phyloP scores from a whole-genome alignment of 2,888 invertebrate genomes.

The Brachylomia viminalis region DNA sequence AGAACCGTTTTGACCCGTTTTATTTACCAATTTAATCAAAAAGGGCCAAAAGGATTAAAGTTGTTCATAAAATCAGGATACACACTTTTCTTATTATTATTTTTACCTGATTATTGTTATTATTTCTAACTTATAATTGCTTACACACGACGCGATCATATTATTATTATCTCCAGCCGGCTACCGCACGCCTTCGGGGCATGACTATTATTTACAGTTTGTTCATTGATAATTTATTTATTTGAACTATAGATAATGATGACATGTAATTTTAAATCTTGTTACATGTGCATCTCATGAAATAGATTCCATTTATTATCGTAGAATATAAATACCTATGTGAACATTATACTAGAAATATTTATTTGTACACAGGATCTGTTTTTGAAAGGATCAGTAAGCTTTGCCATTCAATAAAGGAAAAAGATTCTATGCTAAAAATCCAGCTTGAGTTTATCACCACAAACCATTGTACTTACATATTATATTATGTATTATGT shows the following conservation, averaged over 20 bases:
- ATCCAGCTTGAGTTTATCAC: too few species aligned
- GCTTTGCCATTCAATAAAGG: background rate
- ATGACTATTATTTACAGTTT: constrained; percentile 56
- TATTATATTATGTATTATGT: too few species aligned
- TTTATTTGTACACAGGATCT: too few species aligned
- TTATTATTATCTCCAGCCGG: constrained; percentile 35
- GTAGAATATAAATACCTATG: too few species aligned
- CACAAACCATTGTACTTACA: too few species aligned
- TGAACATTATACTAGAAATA: too few species aligned
- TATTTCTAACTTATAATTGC: constrained; percentile 38
- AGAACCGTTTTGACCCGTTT: background rate
- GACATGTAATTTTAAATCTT: constrained; percentile 45
- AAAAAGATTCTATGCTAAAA: background rate
- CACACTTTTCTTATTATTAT: constrained; percentile 3
- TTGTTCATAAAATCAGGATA: background rate
- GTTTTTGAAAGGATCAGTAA: background rate
- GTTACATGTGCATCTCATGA: constrained; percentile 50
- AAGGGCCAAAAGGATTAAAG: too few species aligned
- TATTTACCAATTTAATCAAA: background rate
- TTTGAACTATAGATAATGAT: constrained; percentile 58
- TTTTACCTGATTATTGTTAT: constrained; percentile 51
- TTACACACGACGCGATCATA: constrained; percentile 61
- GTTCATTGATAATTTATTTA: constrained; percentile 54
- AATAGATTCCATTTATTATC: constrained; percentile 39
- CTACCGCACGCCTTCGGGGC: constrained; percentile 54